Base-by-base conservation (phyloP, 2,888 invertebrate species). In the Sinotaia quadrata region DNA sequence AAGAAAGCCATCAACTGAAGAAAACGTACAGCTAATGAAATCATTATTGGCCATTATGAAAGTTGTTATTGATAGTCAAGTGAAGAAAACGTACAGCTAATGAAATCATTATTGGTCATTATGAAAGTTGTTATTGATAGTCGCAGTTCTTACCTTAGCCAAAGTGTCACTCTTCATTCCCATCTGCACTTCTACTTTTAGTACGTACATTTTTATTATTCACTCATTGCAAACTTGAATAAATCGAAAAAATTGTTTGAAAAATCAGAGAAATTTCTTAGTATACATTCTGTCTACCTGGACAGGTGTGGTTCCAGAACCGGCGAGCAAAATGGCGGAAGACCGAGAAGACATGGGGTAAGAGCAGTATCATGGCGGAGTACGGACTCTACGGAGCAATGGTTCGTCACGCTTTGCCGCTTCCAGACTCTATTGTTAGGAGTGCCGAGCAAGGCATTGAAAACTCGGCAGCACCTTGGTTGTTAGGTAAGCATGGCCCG, bases 291-390 rank as follows among this genome's bases (percentile, higher is more conserved):
- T n/a, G n/a, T 52, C 34, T 68, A 27, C 36, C n/a, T 21, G 15
- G 7, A 18, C 91, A 99, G 98, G 98, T 99, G 67, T 99, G 98
- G 98, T 99, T 97, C 90, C 97, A 97, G 91, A 99, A 99, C 90
- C 92, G 98, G 29, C 92, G 98, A 57, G 98, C 98, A 83, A 98
- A 98, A 89, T 99, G 98, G 98, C 93, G 98, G 75, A 99, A 99
- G 90, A 99, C 98, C 67, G 98, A 99, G 90, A 99, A 99, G 88
- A 98, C 97, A 81, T 99, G 99, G 99, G 99, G 99, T 59, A 92
- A 97, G 83, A 96, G 97, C 87, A 98, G 98, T 81, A 99, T 98
- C 87, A 99, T 99, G 99, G 99, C 99, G 77, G 99, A 99, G 90
- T 99, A 99, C 88, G 99, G 99, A 4, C 91, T 99, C 59, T 99